phyloP scores from a whole-genome alignment of 2,888 invertebrate species.

The Idaea dimidiata region DNA sequence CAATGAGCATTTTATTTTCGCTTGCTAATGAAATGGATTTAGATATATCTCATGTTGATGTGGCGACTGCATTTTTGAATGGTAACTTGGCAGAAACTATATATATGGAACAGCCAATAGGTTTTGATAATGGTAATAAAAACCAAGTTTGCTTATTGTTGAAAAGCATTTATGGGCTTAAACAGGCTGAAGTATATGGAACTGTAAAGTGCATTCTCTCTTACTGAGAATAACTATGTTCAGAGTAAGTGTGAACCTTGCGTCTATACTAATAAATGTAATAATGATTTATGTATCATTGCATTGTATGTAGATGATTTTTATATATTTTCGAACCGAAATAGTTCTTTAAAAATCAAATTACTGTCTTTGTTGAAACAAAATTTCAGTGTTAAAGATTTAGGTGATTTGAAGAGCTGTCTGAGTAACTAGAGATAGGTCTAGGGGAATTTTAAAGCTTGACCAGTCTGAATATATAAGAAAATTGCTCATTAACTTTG shows the following conservation, averaged over 20 bases:
- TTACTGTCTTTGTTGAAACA: conserved; percentile 11
- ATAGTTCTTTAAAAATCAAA: conserved; percentile 11
- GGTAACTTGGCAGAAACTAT: conserved; percentile 11
- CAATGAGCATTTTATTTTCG: conserved; percentile 2
- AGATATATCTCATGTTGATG: conserved; percentile 13
- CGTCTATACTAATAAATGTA: conserved; percentile 10
- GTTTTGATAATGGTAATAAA: not conserved
- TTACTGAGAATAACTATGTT: conserved; percentile 5
- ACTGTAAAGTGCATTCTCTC: conserved; percentile 6
- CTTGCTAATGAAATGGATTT: conserved; percentile 4
- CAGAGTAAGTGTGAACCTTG: conserved; percentile 18
- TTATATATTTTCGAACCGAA: conserved; percentile 15
- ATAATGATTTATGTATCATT: not conserved
- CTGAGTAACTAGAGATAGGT: not conserved
- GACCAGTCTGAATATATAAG: conserved; percentile 14
- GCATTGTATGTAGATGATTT: conserved; percentile 19
- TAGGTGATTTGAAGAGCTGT: conserved; percentile 12
- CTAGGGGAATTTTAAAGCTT: conserved; percentile 10
- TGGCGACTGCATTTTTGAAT: conserved; percentile 18
- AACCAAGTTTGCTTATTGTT: conserved; percentile 10
- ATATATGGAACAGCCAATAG: conserved; percentile 10
- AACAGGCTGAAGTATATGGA: conserved; percentile 10
- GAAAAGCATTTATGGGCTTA: conserved; percentile 20
- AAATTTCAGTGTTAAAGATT: conserved; percentile 17
- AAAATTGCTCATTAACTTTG: conserved; percentile 2